Conservation (phyloP, 2,797 vertebrate genomes). For the Channa striata region DNA sequence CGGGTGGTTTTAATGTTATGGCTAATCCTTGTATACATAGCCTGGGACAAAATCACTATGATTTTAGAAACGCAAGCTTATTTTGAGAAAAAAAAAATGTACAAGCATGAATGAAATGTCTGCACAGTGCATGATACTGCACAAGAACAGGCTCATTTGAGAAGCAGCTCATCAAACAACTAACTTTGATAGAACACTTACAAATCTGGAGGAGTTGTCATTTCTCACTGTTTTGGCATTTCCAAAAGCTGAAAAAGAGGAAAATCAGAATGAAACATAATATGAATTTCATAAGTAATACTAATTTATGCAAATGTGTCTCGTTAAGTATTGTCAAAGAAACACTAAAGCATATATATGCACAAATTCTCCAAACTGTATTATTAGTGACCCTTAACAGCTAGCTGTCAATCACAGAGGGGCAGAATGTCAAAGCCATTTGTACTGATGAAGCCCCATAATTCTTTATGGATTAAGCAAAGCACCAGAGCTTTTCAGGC, state of each 20-base stretch:
- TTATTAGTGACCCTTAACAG: constrained; percentile 23
- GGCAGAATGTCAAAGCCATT: constrained; percentile 59
- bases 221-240: constrained; percentile 99
- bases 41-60: too few relatives aligned
- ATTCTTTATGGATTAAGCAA: constrained; percentile 74
- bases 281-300: constrained; percentile 10
- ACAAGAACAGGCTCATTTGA: constrained; percentile 37
- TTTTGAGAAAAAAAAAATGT: not conserved
- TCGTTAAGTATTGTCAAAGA: not conserved
- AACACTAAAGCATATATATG: constrained; percentile 22
- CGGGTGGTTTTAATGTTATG: too few relatives aligned
- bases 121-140: constrained; percentile 30
- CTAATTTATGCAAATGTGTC: not conserved
- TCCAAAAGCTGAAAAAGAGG: constrained; percentile 90
- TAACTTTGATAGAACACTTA: constrained; percentile 84
- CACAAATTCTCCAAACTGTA: constrained; percentile 10
- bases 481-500: constrained; percentile 60
- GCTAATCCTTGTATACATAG: too few relatives aligned
- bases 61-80: too few relatives aligned
- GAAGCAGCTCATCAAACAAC: constrained; percentile 17
- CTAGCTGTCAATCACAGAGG: constrained; percentile 56
- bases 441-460: constrained; percentile 69
- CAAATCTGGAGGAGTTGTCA: constrained; percentile 99
- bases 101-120: constrained; percentile 44
- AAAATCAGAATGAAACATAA: constrained; percentile 32